Percentiles rank a stretch among this genome's conserved stretches.
These are phyloP conservation scores for Dysmachus trigonus DNA, from an alignment of 2,888 invertebrate genomes.

Conservation along the genomic window DNA sequence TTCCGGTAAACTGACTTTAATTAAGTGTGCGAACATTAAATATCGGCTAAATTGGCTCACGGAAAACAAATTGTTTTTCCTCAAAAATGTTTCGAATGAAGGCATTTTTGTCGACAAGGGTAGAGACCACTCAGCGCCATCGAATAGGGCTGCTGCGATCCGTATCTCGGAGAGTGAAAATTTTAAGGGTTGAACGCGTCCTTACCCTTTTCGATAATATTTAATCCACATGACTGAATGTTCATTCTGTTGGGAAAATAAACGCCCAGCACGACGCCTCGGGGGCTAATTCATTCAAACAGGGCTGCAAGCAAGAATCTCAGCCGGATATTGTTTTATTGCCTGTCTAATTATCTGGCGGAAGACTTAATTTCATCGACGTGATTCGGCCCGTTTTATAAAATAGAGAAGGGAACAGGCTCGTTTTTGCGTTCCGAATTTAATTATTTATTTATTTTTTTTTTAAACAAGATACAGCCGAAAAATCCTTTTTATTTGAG, in stretches of 20 bases:
- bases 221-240: conserved; percentile 16
- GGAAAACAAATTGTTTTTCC: neutral
- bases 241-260: conserved; percentile 20
- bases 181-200: conserved; percentile 21
- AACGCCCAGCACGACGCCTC: neutral
- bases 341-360: conserved; percentile 28
- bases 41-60: neutral
- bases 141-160: neutral
- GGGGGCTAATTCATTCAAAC: conserved; percentile 6
- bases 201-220: conserved; percentile 7
- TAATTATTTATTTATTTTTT: neutral
- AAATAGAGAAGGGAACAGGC: too few relatives aligned
- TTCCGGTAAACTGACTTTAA: neutral
- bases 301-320: neutral
- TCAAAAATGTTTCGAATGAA: neutral
- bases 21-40: neutral
- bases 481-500: neutral
- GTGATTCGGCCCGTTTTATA: neutral
- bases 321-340: conserved; percentile 9
- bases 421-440: neutral
- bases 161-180: neutral
- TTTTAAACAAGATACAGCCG: neutral
- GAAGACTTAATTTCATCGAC: neutral
- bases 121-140: neutral
- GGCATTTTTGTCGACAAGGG: neutral